phyloP scores from a whole-genome alignment of 1,140 invertebrate genomes.

The Sesamia nonagrioides region DNA sequence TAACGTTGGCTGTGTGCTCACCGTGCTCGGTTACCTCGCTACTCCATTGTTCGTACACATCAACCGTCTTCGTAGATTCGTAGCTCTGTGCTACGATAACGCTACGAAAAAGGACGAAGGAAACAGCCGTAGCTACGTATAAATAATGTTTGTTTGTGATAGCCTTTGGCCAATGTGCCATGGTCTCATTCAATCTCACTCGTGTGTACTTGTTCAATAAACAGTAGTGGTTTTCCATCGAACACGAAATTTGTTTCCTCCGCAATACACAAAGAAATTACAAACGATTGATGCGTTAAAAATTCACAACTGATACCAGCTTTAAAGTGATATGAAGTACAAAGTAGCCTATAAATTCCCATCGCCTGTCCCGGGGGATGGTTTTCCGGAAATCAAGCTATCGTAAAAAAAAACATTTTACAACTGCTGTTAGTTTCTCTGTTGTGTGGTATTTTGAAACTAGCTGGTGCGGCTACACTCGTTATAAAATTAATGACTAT shows the following conservation, averaged over 20 bases:
- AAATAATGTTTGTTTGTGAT: constrained; percentile 1
- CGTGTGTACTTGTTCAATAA: background rate
- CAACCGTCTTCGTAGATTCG: constrained; percentile 57
- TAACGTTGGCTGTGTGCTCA: constrained; percentile 57
- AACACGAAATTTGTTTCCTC: constrained; percentile 5
- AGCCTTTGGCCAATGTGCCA: background rate
- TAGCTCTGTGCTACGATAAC: constrained; percentile 49
- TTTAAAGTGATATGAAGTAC: constrained; percentile 41
- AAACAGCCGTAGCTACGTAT: background rate
- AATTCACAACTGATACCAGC: constrained; percentile 33
- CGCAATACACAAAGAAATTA: constrained; percentile 30
- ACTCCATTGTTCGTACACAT: constrained; percentile 66
- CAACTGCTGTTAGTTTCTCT: constrained; percentile 45
- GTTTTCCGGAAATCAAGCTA: constrained; percentile 52
- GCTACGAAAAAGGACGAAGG: constrained; percentile 37
- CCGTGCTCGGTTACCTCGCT: constrained; percentile 61
- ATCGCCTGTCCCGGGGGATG: constrained; percentile 45
- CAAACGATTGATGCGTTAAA: constrained; percentile 36
- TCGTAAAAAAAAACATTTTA: constrained; percentile 53
- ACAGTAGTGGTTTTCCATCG: constrained; percentile 4
- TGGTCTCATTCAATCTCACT: constrained; percentile 10
- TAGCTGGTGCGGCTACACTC: constrained; percentile 21
- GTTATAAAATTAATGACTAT: background rate
- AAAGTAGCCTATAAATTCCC: constrained; percentile 37
- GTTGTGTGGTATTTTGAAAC: constrained; percentile 50